Conservation (phyloP, 2,888 invertebrate genomes). For the Salpingus planirostris region DNA sequence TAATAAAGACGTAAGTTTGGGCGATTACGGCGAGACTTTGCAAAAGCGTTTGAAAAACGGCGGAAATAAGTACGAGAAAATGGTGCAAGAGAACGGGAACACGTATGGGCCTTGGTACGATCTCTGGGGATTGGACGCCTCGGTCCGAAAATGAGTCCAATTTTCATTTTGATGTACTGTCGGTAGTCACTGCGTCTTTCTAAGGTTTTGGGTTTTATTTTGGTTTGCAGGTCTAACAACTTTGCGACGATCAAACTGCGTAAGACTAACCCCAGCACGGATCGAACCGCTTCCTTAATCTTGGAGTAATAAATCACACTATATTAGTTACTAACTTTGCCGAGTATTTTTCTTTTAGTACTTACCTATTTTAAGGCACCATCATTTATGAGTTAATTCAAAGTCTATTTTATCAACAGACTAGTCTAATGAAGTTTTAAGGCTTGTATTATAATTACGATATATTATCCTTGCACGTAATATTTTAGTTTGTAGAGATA, state of each 20-base stretch:
- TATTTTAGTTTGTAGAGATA: too few relatives aligned
- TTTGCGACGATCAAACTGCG: slow-evolving; percentile 84
- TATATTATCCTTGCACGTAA: too few relatives aligned
- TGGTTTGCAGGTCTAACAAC: slow-evolving; percentile 71
- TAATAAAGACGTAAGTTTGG: slow-evolving; percentile 35
- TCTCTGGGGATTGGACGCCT: slow-evolving; percentile 70
- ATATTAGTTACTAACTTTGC: background rate
- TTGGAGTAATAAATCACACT: slow-evolving; percentile 41
- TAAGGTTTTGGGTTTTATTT: slow-evolving; percentile 17
- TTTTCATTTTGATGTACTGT: slow-evolving; percentile 6
- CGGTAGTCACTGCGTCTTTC: background rate
- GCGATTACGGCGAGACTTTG: slow-evolving; percentile 41
- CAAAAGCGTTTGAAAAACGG: slow-evolving; percentile 39
- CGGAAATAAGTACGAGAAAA: slow-evolving; percentile 39
- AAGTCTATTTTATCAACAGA: too few relatives aligned
- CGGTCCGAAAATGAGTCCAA: slow-evolving; percentile 41
- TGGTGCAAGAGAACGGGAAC: slow-evolving; percentile 53
- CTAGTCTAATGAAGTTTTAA: too few relatives aligned
- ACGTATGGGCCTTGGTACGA: slow-evolving; percentile 86
- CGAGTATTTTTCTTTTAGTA: too few relatives aligned
- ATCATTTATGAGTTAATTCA: too few relatives aligned
- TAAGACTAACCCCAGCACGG: slow-evolving; percentile 73
- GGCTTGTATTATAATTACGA: slow-evolving; percentile 1
- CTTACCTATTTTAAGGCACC: too few relatives aligned
- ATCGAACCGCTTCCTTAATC: slow-evolving; percentile 70